A percentile compares a stretch with the other conserved stretches of the same genome.
Conservation (phyloP, 2,113 vertebrate species). For the Daphoenositta chrysoptera region DNA sequence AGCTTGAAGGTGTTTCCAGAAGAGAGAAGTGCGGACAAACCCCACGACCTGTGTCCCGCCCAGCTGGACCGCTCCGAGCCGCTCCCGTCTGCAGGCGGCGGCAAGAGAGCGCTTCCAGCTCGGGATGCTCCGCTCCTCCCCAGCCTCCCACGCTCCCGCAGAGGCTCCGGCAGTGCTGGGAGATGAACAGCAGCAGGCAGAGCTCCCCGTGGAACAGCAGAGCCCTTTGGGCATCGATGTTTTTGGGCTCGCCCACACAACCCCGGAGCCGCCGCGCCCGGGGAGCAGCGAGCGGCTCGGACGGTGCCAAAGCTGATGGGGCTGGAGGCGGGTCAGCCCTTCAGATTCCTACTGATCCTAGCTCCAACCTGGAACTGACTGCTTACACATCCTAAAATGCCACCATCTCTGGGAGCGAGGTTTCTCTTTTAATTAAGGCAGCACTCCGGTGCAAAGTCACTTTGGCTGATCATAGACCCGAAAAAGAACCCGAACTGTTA, state of each 20-base stretch:
- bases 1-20: neutral
- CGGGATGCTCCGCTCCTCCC: neutral
- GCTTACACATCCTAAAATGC: neutral
- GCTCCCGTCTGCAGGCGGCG: neutral
- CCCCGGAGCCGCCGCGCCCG: accelerated
- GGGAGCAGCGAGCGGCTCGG: accelerated
- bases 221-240: accelerated
- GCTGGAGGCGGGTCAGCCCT: neutral
- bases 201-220: neutral
- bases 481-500: neutral
- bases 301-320: accelerated
- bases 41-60: accelerated
- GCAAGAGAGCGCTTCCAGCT: accelerated
- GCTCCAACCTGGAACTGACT: no score
- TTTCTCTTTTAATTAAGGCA: neutral
- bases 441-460: neutral
- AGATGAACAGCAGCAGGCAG: neutral
- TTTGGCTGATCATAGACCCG: accelerated
- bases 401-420: accelerated
- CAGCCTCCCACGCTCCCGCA: neutral
- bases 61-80: accelerated
- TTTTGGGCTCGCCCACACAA: neutral
- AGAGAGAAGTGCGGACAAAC: neutral
- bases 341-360: accelerated
- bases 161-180: neutral